Evolutionary conservation across 2,797 vertebrate genomes (phyloP).

Genomic region (Notolabrus celidotus): DNA sequence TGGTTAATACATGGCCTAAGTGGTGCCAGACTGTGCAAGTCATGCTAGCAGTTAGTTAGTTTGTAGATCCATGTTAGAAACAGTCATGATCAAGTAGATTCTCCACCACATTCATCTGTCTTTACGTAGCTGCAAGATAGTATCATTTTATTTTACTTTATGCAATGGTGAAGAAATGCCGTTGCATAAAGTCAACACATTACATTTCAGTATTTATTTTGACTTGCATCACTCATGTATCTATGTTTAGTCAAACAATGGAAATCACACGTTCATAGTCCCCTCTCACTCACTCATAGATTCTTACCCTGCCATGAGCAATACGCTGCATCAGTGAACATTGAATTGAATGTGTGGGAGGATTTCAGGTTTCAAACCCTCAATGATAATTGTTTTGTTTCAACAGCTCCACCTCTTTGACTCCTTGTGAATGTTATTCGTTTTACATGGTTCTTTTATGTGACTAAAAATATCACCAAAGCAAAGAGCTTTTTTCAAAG

Average conservation of each 20-base stretch:
- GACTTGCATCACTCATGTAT: neutral
- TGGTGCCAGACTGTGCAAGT: constrained; percentile 54
- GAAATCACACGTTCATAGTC: constrained; percentile 16
- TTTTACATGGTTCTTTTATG: constrained; percentile 9
- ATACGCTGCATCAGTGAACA: constrained; percentile 19
- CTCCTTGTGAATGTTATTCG: constrained; percentile 36
- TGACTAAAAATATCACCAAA: constrained; percentile 27
- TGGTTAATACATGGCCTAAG: constrained; percentile 71
- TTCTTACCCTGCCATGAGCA: neutral
- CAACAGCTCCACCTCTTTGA: constrained; percentile 32
- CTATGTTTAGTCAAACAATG: neutral
- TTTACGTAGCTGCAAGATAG: constrained; percentile 24
- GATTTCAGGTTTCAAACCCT: constrained; percentile 18
- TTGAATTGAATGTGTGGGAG: constrained; percentile 31
- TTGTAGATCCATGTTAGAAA: constrained; percentile 34
- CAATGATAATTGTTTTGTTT: constrained; percentile 13
- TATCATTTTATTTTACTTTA: constrained; percentile 27
- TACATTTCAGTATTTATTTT: constrained; percentile 35
- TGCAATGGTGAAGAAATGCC: no score
- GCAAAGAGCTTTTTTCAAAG: constrained; percentile 44
- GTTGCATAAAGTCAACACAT: constrained; percentile 40
- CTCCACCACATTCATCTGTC: constrained; percentile 19
- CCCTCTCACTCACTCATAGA: constrained; percentile 20
- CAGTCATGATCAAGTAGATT: constrained; percentile 16
- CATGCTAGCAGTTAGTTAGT: constrained; percentile 49